Evolutionary conservation across 2,113 vertebrate species (phyloP).

Genomic region (Amblyopsis rosae): DNA sequence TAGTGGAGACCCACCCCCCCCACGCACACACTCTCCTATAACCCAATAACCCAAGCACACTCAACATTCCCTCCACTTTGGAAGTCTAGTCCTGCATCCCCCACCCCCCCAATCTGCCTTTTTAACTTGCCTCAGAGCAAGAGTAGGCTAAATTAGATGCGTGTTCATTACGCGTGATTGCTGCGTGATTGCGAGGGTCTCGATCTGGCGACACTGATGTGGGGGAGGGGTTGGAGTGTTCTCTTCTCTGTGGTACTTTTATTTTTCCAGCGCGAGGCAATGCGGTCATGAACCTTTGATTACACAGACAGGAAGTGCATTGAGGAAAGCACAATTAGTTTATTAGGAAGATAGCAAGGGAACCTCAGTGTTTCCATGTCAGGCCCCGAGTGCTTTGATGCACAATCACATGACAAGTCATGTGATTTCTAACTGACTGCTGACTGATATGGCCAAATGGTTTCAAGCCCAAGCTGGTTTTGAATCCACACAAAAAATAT

Average conservation of each 20-base stretch:
- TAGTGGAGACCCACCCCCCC: constrained; percentile 37
- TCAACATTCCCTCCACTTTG: constrained; percentile 14
- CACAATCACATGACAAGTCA: background rate
- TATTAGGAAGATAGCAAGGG: constrained; percentile 7
- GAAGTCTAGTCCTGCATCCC: no score
- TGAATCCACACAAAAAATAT: background rate
- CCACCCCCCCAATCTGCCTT: background rate
- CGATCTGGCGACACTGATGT: background rate
- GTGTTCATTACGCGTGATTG: constrained; percentile 23
- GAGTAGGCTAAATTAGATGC: constrained; percentile 42
- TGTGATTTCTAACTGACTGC: background rate
- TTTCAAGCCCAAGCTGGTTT: background rate
- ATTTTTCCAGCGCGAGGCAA: constrained; percentile 24
- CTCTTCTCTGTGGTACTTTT: constrained; percentile 8
- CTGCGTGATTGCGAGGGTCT: constrained; percentile 3
- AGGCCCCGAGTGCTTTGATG: background rate
- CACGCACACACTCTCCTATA: constrained; percentile 8
- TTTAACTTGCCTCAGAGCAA: constrained; percentile 19
- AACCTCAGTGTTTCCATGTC: background rate
- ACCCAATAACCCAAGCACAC: constrained; percentile 3
- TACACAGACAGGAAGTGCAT: constrained; percentile 2
- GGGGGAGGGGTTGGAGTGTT: background rate
- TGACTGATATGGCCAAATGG: background rate
- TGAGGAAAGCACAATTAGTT: constrained; percentile 33
- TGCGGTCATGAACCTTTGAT: constrained; percentile 33